Evolutionary conservation across 2,797 vertebrate species (phyloP), one percentile per base, ranked within the genome.

Genomic region (Myioborus melanocephalus): DNA sequence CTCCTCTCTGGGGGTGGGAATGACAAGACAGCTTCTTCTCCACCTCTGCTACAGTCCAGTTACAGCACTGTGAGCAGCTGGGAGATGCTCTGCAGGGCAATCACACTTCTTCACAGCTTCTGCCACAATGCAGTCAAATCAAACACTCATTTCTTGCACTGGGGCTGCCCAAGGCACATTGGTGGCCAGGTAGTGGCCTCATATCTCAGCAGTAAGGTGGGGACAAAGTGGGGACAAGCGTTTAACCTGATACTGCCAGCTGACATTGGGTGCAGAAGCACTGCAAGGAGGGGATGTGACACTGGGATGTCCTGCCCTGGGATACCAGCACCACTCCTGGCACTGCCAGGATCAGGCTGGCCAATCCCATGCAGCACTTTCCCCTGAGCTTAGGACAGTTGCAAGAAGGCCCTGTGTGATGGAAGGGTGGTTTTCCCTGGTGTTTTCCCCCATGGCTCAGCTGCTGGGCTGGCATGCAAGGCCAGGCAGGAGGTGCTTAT

Each of bases 201-300:
- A 6, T 37, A 64, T 69, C 53, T 59, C 47, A 43, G 11, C 0
- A 2, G 8, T 9, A 7, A 70, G 75, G 24, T 1, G 1, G n/a
- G 18, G 44, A 28, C 13, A 10, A 47, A 34, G 24, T 1, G 1
- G n/a, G 18, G 41, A 28, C 13, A 10, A 41, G 32, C 2, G 3
- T 88, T 87, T 27, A 60, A 9, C 30, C 14, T 2, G 1, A 7
- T 5, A 3, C 30, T 81, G 59, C 35, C 76, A 56, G 34, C 13
- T 1, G 0, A 2, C 3, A 1, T 10, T 0, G 1, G 18, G 15
- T 34, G 8, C 85, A 63, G 64, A 32, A 49, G 35, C 44, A 8
- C 69, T 23, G 32, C 10, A 21, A 64, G 65, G 37, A 68, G 50
- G 24, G 12, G 5, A 47, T 16, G 53, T 53, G 50, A 23, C 69